Base-by-base conservation (phyloP, 2,113 vertebrate species). In the Anolis sagrei region DNA sequence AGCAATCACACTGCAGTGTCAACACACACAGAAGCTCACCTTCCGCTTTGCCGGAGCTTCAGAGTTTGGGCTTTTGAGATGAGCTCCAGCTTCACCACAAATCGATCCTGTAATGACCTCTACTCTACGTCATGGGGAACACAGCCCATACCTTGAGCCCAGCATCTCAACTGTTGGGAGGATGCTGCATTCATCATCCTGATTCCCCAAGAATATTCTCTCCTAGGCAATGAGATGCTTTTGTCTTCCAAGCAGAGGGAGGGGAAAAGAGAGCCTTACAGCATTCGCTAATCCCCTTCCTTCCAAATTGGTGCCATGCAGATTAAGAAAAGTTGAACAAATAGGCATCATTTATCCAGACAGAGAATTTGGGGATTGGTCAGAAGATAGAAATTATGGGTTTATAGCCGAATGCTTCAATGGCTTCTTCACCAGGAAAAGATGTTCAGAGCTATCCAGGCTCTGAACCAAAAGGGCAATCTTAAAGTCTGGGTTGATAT, bases 101-200 rank as follows among this genome's bases (percentile, higher is more conserved):
- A 94, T 95, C 89, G 1, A 92, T 92, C 87, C 34, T 83, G 87
- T 82, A 82, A 88, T 92, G 90, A 81, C 91, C 91, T 92, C 76
- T 74, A 83, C 86, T n/a, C n/a, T 62, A 77, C 25, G 27, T 13
- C 89, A 66, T 82, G 85, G 75, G 73, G 84, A 91, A 70, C 75
- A 74, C 73, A 70, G 36, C 89, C 77, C 68, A 25, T 32, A 79
- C 36, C 3, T 27, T 83, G 73, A 89, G 81, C 62, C 49, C 21
- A 0, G 77, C 78, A 29, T 13, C 84, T 83, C 80, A 84, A 76
- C 9, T 87, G 69, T 81, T 77, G 61, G 44, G 85, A 84, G 51
- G 39, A 64, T 54, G 74, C 58, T 64, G 79, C 72, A n/a, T 80
- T 36, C 18, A 74, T 0, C 0, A 9, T 5, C 73, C 25, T 51